A percentile compares a stretch with the other conserved stretches of the same genome.
These are phyloP conservation scores for Lasioglossum albipes DNA, from an alignment of 1,140 invertebrate genomes.

Conservation along the genomic window DNA sequence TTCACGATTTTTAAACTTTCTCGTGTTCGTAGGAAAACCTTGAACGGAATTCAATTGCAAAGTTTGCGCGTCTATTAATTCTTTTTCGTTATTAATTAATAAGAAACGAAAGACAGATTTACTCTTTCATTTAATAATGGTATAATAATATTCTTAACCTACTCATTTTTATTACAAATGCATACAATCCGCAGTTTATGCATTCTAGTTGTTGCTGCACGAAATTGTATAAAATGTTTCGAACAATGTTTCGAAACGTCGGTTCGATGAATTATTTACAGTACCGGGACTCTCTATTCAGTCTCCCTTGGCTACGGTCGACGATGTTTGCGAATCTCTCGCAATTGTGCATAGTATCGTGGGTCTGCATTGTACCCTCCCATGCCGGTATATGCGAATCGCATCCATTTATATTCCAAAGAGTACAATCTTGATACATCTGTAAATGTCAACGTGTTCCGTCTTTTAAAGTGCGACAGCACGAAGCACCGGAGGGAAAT, in stretches of 20 bases:
- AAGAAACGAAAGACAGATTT: too few relatives aligned
- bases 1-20: too few relatives aligned
- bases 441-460: constrained; percentile 18
- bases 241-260: background rate
- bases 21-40: too few relatives aligned
- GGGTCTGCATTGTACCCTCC: constrained; percentile 44
- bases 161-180: too few relatives aligned
- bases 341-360: constrained; percentile 53
- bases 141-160: too few relatives aligned
- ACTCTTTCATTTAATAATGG: too few relatives aligned
- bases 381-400: constrained; percentile 13
- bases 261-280: constrained; percentile 22
- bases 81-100: too few relatives aligned
- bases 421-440: constrained; percentile 38
- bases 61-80: too few relatives aligned
- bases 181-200: too few relatives aligned
- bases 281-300: constrained; percentile 15
- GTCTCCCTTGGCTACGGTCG: background rate
- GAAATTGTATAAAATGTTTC: background rate
- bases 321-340: constrained; percentile 55
- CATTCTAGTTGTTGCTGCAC: background rate
- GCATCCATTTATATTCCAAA: constrained; percentile 46
- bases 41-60: too few relatives aligned
- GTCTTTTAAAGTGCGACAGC: constrained; percentile 39
- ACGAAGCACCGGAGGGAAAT: background rate